These are phyloP conservation scores for Epinotia brunnichana DNA, from an alignment of 2,888 invertebrate genomes.

Conservation along the genomic window DNA sequence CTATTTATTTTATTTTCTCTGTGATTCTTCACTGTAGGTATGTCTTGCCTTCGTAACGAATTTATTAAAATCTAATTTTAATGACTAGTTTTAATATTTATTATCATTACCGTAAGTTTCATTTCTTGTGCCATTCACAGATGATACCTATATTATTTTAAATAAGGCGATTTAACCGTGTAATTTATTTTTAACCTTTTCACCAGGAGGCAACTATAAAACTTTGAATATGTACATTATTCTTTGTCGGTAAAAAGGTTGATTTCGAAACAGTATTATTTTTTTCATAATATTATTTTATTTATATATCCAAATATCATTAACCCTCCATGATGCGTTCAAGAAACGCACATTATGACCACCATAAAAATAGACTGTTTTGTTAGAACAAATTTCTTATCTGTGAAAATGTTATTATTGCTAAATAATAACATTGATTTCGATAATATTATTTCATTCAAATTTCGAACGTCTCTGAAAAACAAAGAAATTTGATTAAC, in stretches of 20 bases:
- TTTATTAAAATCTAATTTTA: slow-evolving; percentile 60
- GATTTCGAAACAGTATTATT: slow-evolving; percentile 29
- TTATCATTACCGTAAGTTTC: slow-evolving; percentile 49
- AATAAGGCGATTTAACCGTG: slow-evolving; percentile 44
- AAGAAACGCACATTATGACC: no score
- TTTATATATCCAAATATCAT: no score
- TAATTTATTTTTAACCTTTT: slow-evolving; percentile 24
- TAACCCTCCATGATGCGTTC: no score
- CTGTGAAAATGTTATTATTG: no score
- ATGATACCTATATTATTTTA: slow-evolving; percentile 47
- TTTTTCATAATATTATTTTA: slow-evolving; percentile 15
- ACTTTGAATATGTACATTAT: background rate
- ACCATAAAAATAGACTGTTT: no score
- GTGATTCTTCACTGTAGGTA: slow-evolving; percentile 60
- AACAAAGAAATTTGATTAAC: no score
- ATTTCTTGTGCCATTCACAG: slow-evolving; percentile 62
- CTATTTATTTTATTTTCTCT: slow-evolving; percentile 62
- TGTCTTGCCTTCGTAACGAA: slow-evolving; percentile 78
- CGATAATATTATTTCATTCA: no score
- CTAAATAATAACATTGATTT: no score
- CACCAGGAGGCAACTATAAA: slow-evolving; percentile 7
- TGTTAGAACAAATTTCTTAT: no score
- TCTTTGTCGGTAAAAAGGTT: slow-evolving; percentile 5
- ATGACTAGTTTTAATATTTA: slow-evolving; percentile 50
- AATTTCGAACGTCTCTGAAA: no score